Evolutionary conservation across 2,888 invertebrate species (phyloP).

Genomic region (Dasysyrphus tricinctus): DNA sequence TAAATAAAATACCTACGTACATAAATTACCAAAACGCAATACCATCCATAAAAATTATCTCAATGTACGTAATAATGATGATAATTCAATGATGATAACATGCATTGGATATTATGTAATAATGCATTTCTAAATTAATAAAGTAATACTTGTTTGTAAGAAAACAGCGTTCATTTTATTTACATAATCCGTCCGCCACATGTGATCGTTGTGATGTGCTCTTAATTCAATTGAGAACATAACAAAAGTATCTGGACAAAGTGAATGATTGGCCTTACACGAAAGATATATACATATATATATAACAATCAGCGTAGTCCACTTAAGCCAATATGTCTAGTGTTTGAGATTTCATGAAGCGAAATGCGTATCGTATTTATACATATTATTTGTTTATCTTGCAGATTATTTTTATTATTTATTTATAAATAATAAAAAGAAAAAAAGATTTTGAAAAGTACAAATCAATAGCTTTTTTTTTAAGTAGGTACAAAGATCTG

Average conservation of each 20-base stretch:
- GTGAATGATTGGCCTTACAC: slow-evolving; percentile 55
- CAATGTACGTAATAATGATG: too few relatives aligned
- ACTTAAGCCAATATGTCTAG: slow-evolving; percentile 51
- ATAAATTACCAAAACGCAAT: too few relatives aligned
- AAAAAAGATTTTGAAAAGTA: too few relatives aligned
- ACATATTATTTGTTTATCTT: neutral
- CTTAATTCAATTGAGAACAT: slow-evolving; percentile 49
- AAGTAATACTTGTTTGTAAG: slow-evolving; percentile 18
- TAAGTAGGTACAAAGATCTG: too few relatives aligned
- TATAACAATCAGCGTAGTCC: slow-evolving; percentile 15
- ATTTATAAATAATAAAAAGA: too few relatives aligned
- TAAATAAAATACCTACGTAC: too few relatives aligned
- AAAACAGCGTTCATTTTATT: slow-evolving; percentile 7
- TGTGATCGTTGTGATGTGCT: slow-evolving; percentile 35
- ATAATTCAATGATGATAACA: neutral
- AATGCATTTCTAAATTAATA: slow-evolving; percentile 18
- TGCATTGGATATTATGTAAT: neutral
- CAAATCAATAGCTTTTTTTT: too few relatives aligned
- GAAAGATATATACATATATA: slow-evolving; percentile 21
- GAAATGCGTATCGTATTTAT: slow-evolving; percentile 43
- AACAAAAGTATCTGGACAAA: slow-evolving; percentile 55
- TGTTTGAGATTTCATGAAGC: slow-evolving; percentile 36
- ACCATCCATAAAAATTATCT: too few relatives aligned
- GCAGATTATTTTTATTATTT: neutral
- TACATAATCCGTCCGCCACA: slow-evolving; percentile 28